Evolutionary conservation across 2,888 invertebrate genomes (phyloP), one percentile per base, ranked within the genome.

Genomic region (Pheosia gnoma): DNA sequence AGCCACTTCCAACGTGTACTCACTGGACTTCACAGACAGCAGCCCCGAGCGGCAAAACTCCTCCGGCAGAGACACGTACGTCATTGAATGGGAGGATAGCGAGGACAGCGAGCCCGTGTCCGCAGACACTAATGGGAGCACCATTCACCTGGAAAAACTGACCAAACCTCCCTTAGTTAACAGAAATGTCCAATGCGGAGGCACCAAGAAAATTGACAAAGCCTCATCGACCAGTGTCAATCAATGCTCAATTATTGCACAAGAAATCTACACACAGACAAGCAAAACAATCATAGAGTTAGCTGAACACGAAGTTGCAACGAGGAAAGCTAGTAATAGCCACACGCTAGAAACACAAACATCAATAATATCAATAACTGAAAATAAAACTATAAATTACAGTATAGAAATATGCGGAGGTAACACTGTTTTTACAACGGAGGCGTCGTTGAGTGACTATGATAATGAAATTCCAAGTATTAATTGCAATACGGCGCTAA

Each of bases 261-360:
- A 89, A 73, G 93, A 93, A 77, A 89, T 81, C 36, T 91, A 83
- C 65, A 95, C 95, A 8, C 95, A 95, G 83, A 95, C 95, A 0
- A 95, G 95, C 71, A 94, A 94, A 85, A 95, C 95, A 3, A 93
- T 95, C 56, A 81, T 95, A 51, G 88, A 94, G 72, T 75, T 95
- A 59, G 94, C 92, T 6, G 85, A 90, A 72, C 76, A 75, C 11
- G 90, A 90, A n/a, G 73, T 70, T 3, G 64, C 60, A 3, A n/a
- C 62, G 56, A 25, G 37, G n/a, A 76, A 65, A 65, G 69, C 67
- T 36, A 45, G 65, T 8, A 63, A 81, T 45, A 73, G 69, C 37
- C 84, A 84, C 51, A 81, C 84, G 3, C 74, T 92, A 54, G 84
- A 91, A 65, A 93, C 93, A 0, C 93, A 93, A 79, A 93, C 93